Evolutionary conservation across 1,140 invertebrate species (phyloP).

Genomic region (Drosophila bocqueti): DNA sequence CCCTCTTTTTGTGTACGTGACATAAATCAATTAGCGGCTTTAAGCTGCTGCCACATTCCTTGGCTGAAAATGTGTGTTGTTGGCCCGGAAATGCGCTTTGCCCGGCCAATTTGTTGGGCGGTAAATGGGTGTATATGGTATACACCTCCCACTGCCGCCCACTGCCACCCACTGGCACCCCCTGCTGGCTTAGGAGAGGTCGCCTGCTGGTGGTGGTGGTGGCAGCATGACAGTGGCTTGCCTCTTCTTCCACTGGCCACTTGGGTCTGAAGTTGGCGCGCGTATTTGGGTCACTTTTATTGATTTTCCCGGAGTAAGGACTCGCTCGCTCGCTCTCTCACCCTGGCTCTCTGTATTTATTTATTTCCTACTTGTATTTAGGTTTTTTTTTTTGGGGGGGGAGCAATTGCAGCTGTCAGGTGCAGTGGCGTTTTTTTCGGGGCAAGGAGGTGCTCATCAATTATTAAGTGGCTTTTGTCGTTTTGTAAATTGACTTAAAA

Average conservation of each 20-base stretch:
- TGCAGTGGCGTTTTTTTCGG: conserved; percentile 7
- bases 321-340: background rate
- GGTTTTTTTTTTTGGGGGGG: background rate
- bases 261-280: conserved; percentile 64
- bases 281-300: conserved; percentile 82
- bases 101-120: conserved; percentile 40
- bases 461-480: conserved; percentile 62
- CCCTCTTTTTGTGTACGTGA: conserved; percentile 55
- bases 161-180: background rate
- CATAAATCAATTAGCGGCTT: conserved; percentile 80
- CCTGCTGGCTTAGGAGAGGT: background rate
- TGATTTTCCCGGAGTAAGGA: conserved; percentile 61
- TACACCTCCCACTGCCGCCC: background rate
- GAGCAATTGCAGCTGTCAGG: conserved; percentile 67
- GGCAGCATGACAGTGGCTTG: conserved; percentile 28
- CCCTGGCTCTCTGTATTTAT: conserved; percentile 9
- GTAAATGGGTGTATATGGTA: background rate
- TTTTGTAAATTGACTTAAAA: conserved; percentile 77
- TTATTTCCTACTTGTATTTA: conserved; percentile 11
- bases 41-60: conserved; percentile 66
- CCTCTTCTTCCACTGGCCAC: conserved; percentile 44
- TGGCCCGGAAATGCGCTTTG: conserved; percentile 72
- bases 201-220: background rate
- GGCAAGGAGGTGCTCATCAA: conserved; percentile 51
- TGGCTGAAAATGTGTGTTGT: conserved; percentile 3